phyloP scores from a whole-genome alignment of 2,113 vertebrate genomes.

The Sylvilagus bachmani region DNA sequence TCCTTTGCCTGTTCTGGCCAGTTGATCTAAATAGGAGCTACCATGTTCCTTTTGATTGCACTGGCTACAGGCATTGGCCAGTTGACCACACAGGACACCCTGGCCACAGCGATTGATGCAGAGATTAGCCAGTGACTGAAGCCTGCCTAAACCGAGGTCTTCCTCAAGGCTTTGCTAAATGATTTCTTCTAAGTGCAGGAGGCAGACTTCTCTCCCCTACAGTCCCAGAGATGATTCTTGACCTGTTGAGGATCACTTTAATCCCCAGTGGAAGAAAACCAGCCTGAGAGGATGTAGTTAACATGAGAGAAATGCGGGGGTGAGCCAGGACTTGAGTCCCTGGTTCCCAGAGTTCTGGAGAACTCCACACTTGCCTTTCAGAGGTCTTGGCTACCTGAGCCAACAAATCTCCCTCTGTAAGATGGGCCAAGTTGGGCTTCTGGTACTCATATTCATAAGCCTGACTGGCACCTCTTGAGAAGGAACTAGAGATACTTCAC shows the following conservation, averaged over 20 bases:
- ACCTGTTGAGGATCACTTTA: not conserved
- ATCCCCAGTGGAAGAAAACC: not conserved
- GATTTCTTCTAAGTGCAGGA: not conserved
- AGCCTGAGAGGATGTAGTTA: not conserved
- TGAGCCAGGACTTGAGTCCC: not conserved
- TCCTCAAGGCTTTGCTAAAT: not conserved
- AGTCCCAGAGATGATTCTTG: not conserved
- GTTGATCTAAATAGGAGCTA: not conserved
- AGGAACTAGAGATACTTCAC: not conserved
- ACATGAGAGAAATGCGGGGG: not conserved
- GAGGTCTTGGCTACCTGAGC: not conserved
- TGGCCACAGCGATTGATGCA: not conserved
- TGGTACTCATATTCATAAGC: not conserved
- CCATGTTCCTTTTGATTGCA: not conserved
- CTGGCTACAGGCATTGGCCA: not conserved
- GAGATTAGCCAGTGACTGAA: not conserved
- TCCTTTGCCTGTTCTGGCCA: not conserved
- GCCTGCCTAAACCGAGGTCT: too few species aligned
- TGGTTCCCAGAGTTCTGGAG: not conserved
- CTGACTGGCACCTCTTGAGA: not conserved
- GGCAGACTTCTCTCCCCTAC: not conserved
- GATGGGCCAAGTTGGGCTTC: not conserved
- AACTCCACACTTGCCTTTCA: not conserved
- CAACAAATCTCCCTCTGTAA: not conserved
- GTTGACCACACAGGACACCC: rapidly evolving